phyloP scores from a whole-genome alignment of 2,888 invertebrate species.

The Scotopteryx bipunctaria region DNA sequence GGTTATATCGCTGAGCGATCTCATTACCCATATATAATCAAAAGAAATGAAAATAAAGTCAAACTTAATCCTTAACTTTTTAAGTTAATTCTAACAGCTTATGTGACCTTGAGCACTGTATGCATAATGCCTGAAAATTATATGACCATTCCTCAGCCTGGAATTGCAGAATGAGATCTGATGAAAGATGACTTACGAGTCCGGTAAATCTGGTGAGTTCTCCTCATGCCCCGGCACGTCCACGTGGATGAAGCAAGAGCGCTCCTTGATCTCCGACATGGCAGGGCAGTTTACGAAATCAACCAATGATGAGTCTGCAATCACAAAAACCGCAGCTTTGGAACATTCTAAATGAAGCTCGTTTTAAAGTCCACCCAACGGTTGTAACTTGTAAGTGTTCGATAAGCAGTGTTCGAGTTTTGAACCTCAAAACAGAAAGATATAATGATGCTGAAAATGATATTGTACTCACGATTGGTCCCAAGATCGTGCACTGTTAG shows the following conservation, averaged over 20 bases:
- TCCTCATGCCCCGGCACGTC: slow-evolving; percentile 95
- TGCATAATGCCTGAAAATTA: background rate
- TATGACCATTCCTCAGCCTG: background rate
- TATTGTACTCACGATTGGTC: slow-evolving; percentile 86
- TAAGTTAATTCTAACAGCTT: too few relatives aligned
- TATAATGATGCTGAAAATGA: background rate
- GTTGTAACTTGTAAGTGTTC: too few relatives aligned
- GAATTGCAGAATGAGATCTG: too few relatives aligned
- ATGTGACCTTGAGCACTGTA: too few relatives aligned
- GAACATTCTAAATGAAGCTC: too few relatives aligned
- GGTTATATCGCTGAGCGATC: too few relatives aligned
- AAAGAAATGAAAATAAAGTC: too few relatives aligned
- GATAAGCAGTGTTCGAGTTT: too few relatives aligned
- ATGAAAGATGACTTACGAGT: slow-evolving; percentile 86
- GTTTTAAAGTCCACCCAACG: too few relatives aligned
- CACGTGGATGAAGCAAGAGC: slow-evolving; percentile 93
- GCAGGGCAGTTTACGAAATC: slow-evolving; percentile 92
- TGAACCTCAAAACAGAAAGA: too few relatives aligned
- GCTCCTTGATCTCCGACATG: slow-evolving; percentile 92
- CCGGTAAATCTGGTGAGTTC: slow-evolving; percentile 88
- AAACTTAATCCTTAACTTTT: too few relatives aligned
- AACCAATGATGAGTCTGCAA: slow-evolving; percentile 89
- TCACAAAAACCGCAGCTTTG: background rate
- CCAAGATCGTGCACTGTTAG: slow-evolving; percentile 95
- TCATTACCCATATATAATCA: too few relatives aligned